A percentile compares a stretch with the other conserved stretches of the same genome.
These are phyloP conservation scores for Drosophila borborema DNA, from an alignment of 2,888 invertebrate genomes.

Conservation along the genomic window DNA sequence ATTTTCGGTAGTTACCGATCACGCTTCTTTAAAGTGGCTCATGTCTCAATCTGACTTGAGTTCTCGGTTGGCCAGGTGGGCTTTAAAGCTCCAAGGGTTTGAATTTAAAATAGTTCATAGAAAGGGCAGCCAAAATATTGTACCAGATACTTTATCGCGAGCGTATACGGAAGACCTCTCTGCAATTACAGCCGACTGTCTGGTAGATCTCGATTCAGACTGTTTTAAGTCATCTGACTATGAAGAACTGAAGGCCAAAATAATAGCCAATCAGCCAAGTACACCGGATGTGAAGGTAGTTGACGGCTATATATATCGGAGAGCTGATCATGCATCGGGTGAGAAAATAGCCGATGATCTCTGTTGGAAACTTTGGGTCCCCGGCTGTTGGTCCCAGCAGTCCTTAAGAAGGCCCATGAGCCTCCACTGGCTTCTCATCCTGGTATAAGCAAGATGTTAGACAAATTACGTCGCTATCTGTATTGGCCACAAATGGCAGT, in stretches of 20 bases:
- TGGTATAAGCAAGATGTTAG: neutral
- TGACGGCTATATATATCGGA: too few relatives aligned
- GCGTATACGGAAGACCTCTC: neutral
- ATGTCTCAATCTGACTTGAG: neutral
- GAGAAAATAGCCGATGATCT: neutral
- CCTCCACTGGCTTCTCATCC: neutral
- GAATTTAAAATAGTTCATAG: neutral
- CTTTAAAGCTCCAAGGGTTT: slow-evolving; percentile 1
- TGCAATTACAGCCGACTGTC: neutral
- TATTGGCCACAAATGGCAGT: too few relatives aligned
- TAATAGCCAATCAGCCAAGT: neutral
- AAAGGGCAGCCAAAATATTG: neutral
- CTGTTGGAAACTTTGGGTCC: neutral
- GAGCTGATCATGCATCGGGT: neutral
- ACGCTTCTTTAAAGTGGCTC: neutral
- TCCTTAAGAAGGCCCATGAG: neutral
- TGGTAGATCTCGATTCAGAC: neutral
- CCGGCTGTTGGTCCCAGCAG: neutral
- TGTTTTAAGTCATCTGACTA: neutral
- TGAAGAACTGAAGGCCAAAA: neutral
- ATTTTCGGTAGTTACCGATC: neutral
- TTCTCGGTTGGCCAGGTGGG: neutral
- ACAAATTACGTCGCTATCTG: neutral
- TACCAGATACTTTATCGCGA: neutral
- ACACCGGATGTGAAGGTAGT: neutral